Evolutionary conservation across 2,888 invertebrate species (phyloP).

Genomic region (Beris chalybata): DNA sequence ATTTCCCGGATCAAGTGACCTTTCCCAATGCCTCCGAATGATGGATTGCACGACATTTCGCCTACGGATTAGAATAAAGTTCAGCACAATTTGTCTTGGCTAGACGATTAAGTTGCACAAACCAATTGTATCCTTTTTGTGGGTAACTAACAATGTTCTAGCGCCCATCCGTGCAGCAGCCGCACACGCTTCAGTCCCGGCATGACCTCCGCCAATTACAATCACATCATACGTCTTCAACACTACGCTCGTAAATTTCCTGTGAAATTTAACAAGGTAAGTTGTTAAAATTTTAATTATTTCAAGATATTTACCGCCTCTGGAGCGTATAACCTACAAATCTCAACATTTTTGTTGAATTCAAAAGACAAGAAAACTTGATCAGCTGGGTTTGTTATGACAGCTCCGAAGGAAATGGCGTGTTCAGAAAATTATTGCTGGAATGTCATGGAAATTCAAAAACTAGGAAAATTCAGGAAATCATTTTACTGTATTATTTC

Average conservation of each 20-base stretch:
- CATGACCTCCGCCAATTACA: slow-evolving; percentile 89
- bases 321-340: slow-evolving; percentile 15
- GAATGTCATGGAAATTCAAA: no score
- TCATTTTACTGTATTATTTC: no score
- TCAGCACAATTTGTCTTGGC: not conserved
- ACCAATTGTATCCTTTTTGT: slow-evolving; percentile 81
- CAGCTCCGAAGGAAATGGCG: no score
- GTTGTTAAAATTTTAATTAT: not conserved
- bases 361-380: not conserved
- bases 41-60: slow-evolving; percentile 93
- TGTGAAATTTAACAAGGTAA: not conserved
- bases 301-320: not conserved
- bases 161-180: slow-evolving; percentile 84
- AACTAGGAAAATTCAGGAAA: no score
- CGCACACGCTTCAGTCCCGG: slow-evolving; percentile 84
- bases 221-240: slow-evolving; percentile 65
- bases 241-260: slow-evolving; percentile 4
- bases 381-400: slow-evolving; percentile 23
- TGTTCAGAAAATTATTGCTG: no score
- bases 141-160: slow-evolving; percentile 77
- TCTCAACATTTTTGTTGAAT: not conserved
- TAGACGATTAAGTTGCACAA: slow-evolving; percentile 33
- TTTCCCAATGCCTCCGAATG: slow-evolving; percentile 91
- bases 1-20: slow-evolving; percentile 85
- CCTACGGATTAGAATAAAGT: slow-evolving; percentile 57